phyloP scores from a whole-genome alignment of 2,888 invertebrate species.

The Prenolepis imparis region DNA sequence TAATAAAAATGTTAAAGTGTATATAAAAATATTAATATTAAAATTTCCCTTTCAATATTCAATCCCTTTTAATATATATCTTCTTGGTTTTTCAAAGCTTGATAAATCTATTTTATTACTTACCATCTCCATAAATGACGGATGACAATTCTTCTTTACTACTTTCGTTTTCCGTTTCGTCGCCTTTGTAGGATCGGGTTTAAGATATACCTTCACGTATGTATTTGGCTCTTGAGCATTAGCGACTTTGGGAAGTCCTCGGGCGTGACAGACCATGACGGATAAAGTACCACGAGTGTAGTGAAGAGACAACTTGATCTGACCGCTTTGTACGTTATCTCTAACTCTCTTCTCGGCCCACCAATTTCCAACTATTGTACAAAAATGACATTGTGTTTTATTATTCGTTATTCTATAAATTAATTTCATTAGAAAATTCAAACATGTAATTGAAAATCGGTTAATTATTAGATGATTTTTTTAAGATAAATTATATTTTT shows the following conservation, averaged over 20 bases:
- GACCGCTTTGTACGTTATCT: slow-evolving; percentile 88
- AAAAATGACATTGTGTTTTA: neutral
- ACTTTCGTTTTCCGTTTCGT: slow-evolving; percentile 99
- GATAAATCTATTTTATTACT: slow-evolving; percentile 64
- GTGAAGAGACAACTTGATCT: slow-evolving; percentile 92
- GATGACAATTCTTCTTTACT: slow-evolving; percentile 96
- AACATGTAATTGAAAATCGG: neutral
- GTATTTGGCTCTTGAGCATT: slow-evolving; percentile 95
- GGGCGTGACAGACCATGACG: slow-evolving; percentile 96
- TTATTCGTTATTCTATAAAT: neutral
- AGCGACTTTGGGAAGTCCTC: slow-evolving; percentile 93
- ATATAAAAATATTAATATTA: too few relatives aligned
- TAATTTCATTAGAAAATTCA: neutral
- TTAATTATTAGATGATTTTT: neutral
- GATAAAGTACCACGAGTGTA: slow-evolving; percentile 92
- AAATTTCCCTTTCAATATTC: too few relatives aligned
- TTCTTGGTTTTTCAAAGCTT: neutral
- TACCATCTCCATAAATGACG: slow-evolving; percentile 99
- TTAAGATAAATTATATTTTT: slow-evolving; percentile 16
- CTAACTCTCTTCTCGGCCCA: slow-evolving; percentile 83
- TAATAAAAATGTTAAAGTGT: slow-evolving; percentile 69
- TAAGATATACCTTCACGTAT: slow-evolving; percentile 96
- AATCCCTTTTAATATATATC: neutral
- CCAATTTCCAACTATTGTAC: slow-evolving; percentile 83
- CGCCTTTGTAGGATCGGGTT: slow-evolving; percentile 96